A percentile compares a stretch with the other conserved stretches of the same genome.
phyloP scores from a whole-genome alignment of 2,888 invertebrate genomes.

The Lysandra bellargus region DNA sequence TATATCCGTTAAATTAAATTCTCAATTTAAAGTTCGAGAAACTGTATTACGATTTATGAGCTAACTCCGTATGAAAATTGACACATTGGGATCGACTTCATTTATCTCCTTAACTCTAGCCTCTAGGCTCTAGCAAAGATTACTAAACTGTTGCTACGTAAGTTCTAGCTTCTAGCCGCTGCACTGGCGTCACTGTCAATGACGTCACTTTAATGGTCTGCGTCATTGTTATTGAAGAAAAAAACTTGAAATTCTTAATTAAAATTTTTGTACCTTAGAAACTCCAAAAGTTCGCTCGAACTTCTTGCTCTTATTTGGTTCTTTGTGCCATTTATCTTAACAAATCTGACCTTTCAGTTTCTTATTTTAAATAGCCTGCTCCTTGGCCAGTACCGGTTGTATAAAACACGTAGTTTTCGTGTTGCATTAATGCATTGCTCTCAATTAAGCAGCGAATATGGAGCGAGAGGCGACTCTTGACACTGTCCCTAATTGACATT shows the following conservation, averaged over 20 bases:
- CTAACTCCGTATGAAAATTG: no score
- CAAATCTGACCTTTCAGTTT: conserved; percentile 3
- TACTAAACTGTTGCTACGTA: background rate
- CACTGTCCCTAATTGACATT: conserved; percentile 23
- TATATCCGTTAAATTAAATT: no score
- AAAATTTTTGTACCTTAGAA: background rate
- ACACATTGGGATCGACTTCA: no score
- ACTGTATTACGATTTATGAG: no score
- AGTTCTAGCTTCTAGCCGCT: background rate
- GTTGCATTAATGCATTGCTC: conserved; percentile 14
- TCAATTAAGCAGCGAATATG: background rate
- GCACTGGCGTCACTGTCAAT: background rate
- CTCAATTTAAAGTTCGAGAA: no score
- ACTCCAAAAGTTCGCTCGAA: background rate
- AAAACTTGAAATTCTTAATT: background rate
- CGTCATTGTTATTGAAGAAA: no score
- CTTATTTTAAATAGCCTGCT: background rate
- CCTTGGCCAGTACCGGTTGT: background rate
- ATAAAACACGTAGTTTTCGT: background rate
- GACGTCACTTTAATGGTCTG: background rate
- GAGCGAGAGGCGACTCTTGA: conserved; percentile 6
- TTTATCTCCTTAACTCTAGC: no score
- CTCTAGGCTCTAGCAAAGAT: background rate
- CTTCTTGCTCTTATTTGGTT: background rate
- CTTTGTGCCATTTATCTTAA: background rate